Evolutionary conservation across 2,888 invertebrate genomes (phyloP).

Genomic region (Plagiodera versicolora): DNA sequence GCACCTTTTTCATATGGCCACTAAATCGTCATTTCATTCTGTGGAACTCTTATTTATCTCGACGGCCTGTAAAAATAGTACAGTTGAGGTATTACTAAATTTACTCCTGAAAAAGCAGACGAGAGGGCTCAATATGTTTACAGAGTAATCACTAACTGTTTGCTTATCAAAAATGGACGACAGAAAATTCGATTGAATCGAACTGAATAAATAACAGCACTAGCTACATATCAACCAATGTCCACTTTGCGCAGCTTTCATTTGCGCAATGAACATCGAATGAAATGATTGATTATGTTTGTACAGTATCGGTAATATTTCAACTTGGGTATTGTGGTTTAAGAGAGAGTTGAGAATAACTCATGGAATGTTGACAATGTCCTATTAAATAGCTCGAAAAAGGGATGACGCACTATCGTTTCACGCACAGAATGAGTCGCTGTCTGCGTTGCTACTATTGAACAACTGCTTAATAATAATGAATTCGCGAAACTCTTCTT

Average conservation of each 20-base stretch:
- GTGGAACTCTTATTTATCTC: conserved; percentile 16
- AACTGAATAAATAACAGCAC: conserved; percentile 38
- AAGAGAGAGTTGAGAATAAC: too few relatives aligned
- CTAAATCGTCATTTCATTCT: background rate
- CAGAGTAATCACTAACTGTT: conserved; percentile 38
- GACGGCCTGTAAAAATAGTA: conserved; percentile 23
- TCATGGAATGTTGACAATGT: too few relatives aligned
- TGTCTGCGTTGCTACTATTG: too few relatives aligned
- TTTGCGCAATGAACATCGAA: too few relatives aligned
- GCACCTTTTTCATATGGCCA: background rate
- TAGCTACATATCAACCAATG: conserved; percentile 29
- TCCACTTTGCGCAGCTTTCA: conserved; percentile 36
- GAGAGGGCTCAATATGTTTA: conserved; percentile 36
- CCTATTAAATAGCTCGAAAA: too few relatives aligned
- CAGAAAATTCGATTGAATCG: conserved; percentile 40
- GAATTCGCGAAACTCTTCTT: too few relatives aligned
- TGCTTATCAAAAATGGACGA: conserved; percentile 39
- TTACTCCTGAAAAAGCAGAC: conserved; percentile 28
- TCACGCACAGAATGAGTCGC: too few relatives aligned
- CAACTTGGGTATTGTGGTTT: too few relatives aligned
- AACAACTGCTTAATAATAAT: too few relatives aligned
- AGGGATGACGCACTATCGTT: too few relatives aligned
- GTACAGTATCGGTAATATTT: too few relatives aligned
- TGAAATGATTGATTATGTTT: too few relatives aligned
- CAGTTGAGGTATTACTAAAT: conserved; percentile 16